Evolutionary conservation across 2,797 vertebrate genomes (phyloP).

Genomic region (Siniperca scherzeri): DNA sequence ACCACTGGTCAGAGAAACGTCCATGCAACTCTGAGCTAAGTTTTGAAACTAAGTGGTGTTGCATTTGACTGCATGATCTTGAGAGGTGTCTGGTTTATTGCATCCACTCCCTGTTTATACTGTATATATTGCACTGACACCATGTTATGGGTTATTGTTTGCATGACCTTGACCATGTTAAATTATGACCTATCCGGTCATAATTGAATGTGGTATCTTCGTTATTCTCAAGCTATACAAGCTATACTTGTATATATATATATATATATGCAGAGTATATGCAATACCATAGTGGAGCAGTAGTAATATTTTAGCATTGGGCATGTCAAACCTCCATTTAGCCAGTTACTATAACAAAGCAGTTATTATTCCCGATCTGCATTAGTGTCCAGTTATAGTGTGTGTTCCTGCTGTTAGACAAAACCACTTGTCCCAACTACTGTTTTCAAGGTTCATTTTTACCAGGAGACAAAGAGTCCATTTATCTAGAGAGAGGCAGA

Average conservation of each 20-base stretch:
- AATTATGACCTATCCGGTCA: background rate
- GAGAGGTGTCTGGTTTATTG: background rate
- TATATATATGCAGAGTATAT: background rate
- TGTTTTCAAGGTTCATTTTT: conserved; percentile 83
- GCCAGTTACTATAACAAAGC: conserved; percentile 34
- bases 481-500: conserved; percentile 74
- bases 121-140: background rate
- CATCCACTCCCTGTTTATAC: background rate
- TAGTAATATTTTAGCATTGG: background rate
- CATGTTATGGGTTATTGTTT: background rate
- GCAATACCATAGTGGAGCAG: background rate
- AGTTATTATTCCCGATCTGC: conserved; percentile 38
- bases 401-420: conserved; percentile 57
- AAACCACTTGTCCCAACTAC: conserved; percentile 70
- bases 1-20: background rate
- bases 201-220: background rate
- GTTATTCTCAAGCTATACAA: background rate
- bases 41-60: background rate
- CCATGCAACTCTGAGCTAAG: background rate
- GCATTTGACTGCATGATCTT: background rate
- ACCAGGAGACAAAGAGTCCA: conserved; percentile 81
- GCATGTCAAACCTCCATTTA: conserved; percentile 9
- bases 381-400: conserved; percentile 33
- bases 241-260: too few relatives aligned
- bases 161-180: background rate